These are phyloP conservation scores for Ornithorhynchus anatinus DNA, from an alignment of 2,113 vertebrate species.

Conservation along the genomic window DNA sequence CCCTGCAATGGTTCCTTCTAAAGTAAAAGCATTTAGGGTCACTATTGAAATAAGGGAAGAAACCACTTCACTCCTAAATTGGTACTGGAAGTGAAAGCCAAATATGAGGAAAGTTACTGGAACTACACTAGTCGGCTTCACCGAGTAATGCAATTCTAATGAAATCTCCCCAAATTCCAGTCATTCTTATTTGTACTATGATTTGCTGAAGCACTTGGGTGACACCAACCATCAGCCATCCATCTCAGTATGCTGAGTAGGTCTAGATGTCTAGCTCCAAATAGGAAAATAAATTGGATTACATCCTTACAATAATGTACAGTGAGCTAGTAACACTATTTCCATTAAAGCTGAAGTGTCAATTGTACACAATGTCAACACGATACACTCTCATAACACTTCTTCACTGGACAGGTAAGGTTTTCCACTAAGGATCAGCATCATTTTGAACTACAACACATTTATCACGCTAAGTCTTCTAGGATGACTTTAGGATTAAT, in stretches of 20 bases:
- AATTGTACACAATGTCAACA: not conserved
- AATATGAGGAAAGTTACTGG: not conserved
- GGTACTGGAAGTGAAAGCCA: not conserved
- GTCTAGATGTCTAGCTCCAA: not conserved
- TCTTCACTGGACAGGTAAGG: no score
- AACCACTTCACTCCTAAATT: not conserved
- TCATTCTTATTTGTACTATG: not conserved
- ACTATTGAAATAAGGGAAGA: no score
- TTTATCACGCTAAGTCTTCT: no score
- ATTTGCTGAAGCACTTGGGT: not conserved
- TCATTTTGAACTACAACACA: no score
- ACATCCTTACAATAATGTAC: not conserved
- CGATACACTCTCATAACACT: not conserved
- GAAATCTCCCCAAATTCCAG: not conserved
- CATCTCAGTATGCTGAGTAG: no score
- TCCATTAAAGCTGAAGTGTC: not conserved
- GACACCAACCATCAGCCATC: no score
- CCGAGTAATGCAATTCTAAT: accelerated
- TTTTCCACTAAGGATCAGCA: no score
- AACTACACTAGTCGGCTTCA: not conserved
- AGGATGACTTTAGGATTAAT: no score
- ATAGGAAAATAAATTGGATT: not conserved
- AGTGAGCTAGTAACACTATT: not conserved
- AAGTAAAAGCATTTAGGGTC: no score
- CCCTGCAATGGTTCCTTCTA: no score